Conservation (phyloP, 2,113 vertebrate genomes). For the Ctenodactylus gundi region DNA sequence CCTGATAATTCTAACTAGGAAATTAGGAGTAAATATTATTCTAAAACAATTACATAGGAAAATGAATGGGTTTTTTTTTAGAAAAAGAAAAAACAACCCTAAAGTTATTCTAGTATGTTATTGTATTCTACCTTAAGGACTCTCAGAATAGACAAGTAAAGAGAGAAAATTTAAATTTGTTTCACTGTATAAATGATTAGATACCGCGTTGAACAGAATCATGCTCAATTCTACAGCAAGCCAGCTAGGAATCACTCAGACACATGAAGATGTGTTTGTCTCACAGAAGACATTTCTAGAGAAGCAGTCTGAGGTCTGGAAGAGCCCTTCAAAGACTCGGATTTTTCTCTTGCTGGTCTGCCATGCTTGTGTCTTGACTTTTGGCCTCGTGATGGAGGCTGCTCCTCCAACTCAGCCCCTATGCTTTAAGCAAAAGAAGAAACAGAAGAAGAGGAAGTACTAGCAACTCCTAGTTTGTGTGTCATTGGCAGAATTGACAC, state of each 20-base stretch:
- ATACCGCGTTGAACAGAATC: background rate
- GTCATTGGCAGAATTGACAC: background rate
- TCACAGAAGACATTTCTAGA: background rate
- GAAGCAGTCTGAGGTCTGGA: background rate
- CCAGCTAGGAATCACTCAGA: background rate
- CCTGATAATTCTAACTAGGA: too few species aligned
- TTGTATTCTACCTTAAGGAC: background rate
- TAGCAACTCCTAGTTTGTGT: background rate
- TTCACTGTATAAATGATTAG: background rate
- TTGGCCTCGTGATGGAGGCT: background rate
- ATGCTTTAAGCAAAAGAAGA: background rate
- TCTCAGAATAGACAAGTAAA: background rate
- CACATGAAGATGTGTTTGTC: background rate
- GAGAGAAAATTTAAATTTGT: background rate
- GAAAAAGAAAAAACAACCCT: background rate
- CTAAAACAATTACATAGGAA: constrained; percentile 1
- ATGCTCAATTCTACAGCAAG: background rate
- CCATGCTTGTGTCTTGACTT: background rate
- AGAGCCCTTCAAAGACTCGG: background rate
- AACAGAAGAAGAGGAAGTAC: background rate
- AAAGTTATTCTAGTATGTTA: background rate
- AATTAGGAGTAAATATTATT: background rate
- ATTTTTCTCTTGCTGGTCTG: background rate
- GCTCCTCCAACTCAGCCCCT: accelerated
- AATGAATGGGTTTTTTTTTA: too few species aligned